phyloP scores from a whole-genome alignment of 2,888 invertebrate genomes.

The Drosophila pseudotalamancana region DNA sequence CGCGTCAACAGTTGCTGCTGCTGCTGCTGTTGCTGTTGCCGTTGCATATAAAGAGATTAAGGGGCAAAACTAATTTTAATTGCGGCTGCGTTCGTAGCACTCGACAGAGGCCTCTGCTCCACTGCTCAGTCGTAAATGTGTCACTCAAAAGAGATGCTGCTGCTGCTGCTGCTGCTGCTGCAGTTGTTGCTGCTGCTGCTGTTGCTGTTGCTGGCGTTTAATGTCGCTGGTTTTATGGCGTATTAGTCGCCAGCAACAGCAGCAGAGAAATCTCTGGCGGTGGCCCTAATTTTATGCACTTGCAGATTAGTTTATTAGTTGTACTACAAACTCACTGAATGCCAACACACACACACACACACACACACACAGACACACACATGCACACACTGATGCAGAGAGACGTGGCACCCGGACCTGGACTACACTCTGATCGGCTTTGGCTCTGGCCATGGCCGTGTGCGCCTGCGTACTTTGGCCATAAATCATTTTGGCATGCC shows the following conservation, averaged over 20 bases:
- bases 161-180: conserved; percentile 2
- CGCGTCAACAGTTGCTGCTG: conserved; percentile 54
- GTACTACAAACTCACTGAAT: conserved; percentile 74
- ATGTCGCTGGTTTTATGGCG: conserved; percentile 61
- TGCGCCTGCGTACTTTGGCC: conserved; percentile 81
- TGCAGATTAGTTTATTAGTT: conserved; percentile 80
- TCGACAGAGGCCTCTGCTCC: conserved; percentile 28
- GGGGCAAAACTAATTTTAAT: conserved; percentile 77
- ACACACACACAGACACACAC: neutral
- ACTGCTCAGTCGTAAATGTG: conserved; percentile 70
- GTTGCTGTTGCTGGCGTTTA: conserved; percentile 56
- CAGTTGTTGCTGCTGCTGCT: conserved; percentile 57
- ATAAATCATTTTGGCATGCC: conserved; percentile 82
- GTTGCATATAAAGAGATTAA: conserved; percentile 72
- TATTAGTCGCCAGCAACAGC: conserved; percentile 59
- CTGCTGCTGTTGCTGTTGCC: conserved; percentile 23
- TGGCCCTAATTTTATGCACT: conserved; percentile 80
- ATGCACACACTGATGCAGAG: too few species aligned
- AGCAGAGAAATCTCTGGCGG: conserved; percentile 51
- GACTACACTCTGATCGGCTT: conserved; percentile 35
- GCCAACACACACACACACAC: conserved; percentile 16
- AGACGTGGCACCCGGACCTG: conserved; percentile 12
- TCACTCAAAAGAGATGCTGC: conserved; percentile 46
- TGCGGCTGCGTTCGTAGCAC: conserved; percentile 50
- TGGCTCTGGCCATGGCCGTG: conserved; percentile 61